Percentiles rank a stretch among this genome's conserved stretches.
These are phyloP conservation scores for Aramus guarauna DNA, from an alignment of 2,113 vertebrate species.

Conservation along the genomic window DNA sequence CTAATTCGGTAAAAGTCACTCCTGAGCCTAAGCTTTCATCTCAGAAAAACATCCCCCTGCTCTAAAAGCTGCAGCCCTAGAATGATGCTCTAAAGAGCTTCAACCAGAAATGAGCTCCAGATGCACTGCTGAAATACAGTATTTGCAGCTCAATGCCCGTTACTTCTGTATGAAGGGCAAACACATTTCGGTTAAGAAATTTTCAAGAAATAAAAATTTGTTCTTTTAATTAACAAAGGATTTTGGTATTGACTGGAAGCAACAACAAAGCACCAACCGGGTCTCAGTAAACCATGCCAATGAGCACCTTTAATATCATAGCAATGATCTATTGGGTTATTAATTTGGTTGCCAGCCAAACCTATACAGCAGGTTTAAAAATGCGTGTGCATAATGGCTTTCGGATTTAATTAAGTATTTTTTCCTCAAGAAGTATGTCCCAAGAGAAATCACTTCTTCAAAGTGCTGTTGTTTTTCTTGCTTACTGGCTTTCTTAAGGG, in stretches of 20 bases:
- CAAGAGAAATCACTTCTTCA: not conserved
- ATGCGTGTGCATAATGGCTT: not conserved
- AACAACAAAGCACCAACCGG: not conserved
- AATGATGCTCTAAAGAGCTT: not conserved
- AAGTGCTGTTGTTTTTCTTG: not conserved
- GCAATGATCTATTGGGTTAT: constrained; percentile 21
- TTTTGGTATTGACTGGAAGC: not conserved
- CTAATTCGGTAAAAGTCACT: constrained; percentile 18
- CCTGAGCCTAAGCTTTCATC: constrained; percentile 22
- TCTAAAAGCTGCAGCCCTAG: constrained; percentile 14
- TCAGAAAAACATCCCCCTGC: not conserved
- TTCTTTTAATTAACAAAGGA: constrained; percentile 42
- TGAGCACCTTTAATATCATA: not conserved
- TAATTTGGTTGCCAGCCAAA: constrained; percentile 18
- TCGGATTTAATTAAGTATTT: not conserved
- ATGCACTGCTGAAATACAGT: constrained; percentile 33
- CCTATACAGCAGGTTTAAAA: not conserved
- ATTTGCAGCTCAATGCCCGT: constrained; percentile 24
- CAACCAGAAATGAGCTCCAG: constrained; percentile 40
- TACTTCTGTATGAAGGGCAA: not conserved
- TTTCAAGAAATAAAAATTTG: not conserved
- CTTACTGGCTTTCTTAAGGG: not conserved
- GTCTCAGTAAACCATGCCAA: not conserved
- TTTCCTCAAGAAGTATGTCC: not conserved
- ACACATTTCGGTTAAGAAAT: constrained; percentile 2